Evolutionary conservation across 2,797 vertebrate species (phyloP).

Genomic region (Tragopan temminckii): DNA sequence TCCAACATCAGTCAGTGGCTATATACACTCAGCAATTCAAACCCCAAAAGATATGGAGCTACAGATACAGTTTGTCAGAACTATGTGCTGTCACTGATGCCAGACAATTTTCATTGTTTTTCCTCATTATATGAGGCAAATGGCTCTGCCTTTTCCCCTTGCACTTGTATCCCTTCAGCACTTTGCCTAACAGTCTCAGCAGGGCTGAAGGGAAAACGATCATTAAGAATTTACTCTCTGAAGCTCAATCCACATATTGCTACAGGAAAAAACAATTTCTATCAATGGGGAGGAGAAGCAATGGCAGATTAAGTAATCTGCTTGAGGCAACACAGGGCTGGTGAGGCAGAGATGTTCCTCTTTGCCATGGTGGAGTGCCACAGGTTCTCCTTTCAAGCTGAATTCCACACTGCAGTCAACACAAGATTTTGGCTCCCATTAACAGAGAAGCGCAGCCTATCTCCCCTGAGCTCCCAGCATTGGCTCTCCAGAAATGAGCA

Average conservation of each 20-base stretch:
- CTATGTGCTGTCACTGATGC: neutral
- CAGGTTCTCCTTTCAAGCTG: neutral
- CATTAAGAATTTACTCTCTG: neutral
- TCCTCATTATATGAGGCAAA: neutral
- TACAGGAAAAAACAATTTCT: neutral
- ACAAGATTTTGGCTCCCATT: neutral
- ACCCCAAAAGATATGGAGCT: neutral
- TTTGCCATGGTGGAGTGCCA: accelerated
- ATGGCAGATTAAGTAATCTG: neutral
- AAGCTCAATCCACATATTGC: neutral
- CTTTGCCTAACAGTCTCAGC: neutral
- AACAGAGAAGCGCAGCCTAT: neutral
- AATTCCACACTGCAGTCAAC: neutral
- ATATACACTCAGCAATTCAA: neutral
- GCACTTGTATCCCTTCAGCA: neutral
- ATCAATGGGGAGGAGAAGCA: neutral
- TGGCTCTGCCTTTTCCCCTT: neutral
- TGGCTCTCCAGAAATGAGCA: neutral
- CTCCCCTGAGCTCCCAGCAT: neutral
- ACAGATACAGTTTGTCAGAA: neutral
- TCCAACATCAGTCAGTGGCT: neutral
- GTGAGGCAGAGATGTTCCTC: neutral
- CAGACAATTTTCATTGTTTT: neutral
- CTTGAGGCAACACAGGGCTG: accelerated
- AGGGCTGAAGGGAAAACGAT: neutral